Percentiles rank a stretch among this genome's conserved stretches.
phyloP scores from a whole-genome alignment of 2,797 vertebrate genomes.

The Lerista edwardsae region DNA sequence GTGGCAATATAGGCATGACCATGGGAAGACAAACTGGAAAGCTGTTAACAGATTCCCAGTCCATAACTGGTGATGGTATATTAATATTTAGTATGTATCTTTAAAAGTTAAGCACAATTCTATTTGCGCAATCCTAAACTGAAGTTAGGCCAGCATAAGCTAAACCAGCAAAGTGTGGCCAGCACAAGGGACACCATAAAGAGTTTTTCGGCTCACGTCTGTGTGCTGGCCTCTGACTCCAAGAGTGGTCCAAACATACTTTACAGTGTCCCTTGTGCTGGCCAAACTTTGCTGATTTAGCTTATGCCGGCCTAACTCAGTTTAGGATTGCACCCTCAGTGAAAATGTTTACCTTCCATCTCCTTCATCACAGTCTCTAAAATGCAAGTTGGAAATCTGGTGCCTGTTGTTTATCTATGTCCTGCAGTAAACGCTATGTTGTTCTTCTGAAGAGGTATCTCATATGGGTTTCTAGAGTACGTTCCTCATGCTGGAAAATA shows the following conservation, averaged over 20 bases:
- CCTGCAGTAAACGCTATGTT: not conserved
- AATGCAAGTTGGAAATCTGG: not conserved
- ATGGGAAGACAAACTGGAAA: not conserved
- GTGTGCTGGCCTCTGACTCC: too few species aligned
- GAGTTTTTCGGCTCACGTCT: too few species aligned
- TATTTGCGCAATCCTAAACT: too few species aligned
- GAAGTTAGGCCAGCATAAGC: too few species aligned
- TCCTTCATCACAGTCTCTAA: not conserved
- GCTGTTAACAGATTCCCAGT: not conserved
- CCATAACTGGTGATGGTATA: not conserved
- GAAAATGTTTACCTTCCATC: not conserved
- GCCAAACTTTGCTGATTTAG: too few species aligned
- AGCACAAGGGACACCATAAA: too few species aligned
- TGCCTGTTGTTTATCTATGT: not conserved
- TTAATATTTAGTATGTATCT: not conserved
- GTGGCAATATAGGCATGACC: not conserved
- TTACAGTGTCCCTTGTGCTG: too few species aligned
- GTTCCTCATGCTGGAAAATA: too few species aligned
- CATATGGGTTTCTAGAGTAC: not conserved
- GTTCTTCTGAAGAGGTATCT: not conserved
- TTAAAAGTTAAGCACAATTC: not conserved
- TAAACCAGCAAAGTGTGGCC: too few species aligned
- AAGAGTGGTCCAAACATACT: too few species aligned
- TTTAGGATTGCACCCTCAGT: too few species aligned
- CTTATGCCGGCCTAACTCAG: too few species aligned